Conservation (phyloP, 37 sponge, comb jelly and placozoan genomes). For the Cliona cf. orientalis region DNA sequence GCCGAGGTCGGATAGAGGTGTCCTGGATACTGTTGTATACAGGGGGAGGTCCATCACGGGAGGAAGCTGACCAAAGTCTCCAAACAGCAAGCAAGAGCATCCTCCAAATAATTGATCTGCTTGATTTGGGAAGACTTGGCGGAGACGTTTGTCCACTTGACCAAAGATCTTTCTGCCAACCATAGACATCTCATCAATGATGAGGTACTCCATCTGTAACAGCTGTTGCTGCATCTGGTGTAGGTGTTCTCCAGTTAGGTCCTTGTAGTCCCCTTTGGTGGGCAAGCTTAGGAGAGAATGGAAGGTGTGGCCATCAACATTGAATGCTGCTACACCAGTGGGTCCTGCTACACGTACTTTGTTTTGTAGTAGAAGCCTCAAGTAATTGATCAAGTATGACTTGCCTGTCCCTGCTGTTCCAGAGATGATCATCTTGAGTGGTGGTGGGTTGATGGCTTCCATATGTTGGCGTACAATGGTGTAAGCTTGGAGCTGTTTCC, state of each 20-base stretch:
- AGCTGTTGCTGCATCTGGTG: conserved; percentile 1
- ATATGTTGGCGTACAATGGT: too few species aligned
- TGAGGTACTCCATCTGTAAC: conserved; percentile 24
- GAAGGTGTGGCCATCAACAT: not conserved
- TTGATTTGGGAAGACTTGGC: conserved; percentile 6
- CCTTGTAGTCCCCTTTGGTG: conserved; percentile 34
- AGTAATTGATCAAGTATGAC: too few species aligned
- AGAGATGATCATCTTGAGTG: too few species aligned
- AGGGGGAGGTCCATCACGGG: conserved; percentile 40
- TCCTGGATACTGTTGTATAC: too few species aligned
- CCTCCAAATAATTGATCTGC: conserved; percentile 14
- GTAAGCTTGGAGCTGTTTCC: too few species aligned
- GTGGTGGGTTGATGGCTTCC: too few species aligned
- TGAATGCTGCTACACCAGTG: too few species aligned
- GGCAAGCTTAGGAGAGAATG: conserved; percentile 19
- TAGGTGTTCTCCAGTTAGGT: conserved; percentile 11
- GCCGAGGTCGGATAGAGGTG: conserved; percentile 22
- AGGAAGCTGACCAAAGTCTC: conserved; percentile 56
- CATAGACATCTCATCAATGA: conserved; percentile 67
- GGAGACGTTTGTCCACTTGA: conserved; percentile 23
- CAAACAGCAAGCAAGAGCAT: too few species aligned
- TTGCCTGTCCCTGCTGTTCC: too few species aligned
- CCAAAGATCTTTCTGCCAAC: conserved; percentile 44
- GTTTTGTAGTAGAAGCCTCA: too few species aligned
- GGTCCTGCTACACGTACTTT: not conserved